Evolutionary conservation across 2,113 vertebrate species (phyloP), one percentile per base, ranked within the genome.

Genomic region (Thomomys bottae): DNA sequence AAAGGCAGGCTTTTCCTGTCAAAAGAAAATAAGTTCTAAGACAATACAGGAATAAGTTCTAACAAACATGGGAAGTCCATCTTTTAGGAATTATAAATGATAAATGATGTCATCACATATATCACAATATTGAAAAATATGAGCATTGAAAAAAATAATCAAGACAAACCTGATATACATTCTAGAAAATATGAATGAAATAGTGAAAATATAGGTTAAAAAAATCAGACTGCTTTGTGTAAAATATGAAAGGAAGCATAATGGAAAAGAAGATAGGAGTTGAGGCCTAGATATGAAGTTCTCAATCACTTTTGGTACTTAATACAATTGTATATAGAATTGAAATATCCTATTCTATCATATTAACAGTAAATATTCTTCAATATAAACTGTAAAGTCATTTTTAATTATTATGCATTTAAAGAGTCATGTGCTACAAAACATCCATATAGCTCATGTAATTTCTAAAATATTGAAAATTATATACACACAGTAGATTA

Each of bases 1-100:
- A 61, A 85, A 91, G 32, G 64, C 89, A 91, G 78, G 8, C 3
- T 84, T 87, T 91, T 8, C 71, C 4, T 79, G 17, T 24, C 61
- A 78, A 91, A 79, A 88, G 18, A 94, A 79, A 82, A 85, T 40
- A 91, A 80, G 12, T 1, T 75, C 28, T 68, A 91, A 84, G 59
- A 57, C 79, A 88, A 59, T 42, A 3, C 23, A 45, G 11, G 32
- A 82, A 85, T 40, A 91, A 80, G 12, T 1, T 75, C 28, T 68
- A 91, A 84, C 23, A 45, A 12, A 32, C 72, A 14, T n/a, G 20
- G 32, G 20, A 80, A 89, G 73, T 76, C 21, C 10, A 3, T n/a
- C 18, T 7, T 88, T 89, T 67, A 63, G 42, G 73, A 85, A 91
- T 75, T 45, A 78, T 34, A 88, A 18, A 54, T 28, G 10, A 54